Evolutionary conservation across 2,797 vertebrate species (phyloP).

Genomic region (Lindbergichthys nudifrons): DNA sequence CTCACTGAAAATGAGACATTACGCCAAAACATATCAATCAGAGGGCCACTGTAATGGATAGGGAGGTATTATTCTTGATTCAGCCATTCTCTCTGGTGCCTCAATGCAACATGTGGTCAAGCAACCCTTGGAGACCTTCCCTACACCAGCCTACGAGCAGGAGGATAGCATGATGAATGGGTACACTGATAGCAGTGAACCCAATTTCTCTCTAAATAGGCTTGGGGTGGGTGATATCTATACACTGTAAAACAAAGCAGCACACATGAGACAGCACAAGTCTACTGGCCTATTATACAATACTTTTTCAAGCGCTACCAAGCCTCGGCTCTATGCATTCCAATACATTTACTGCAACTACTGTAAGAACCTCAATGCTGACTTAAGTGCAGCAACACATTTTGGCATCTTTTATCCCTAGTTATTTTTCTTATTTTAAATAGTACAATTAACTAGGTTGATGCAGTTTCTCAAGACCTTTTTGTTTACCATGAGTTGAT

Average conservation of each 20-base stretch:
- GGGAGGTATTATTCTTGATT: constrained; percentile 68
- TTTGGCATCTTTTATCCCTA: constrained; percentile 46
- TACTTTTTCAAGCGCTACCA: constrained; percentile 68
- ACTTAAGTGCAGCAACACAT: constrained; percentile 55
- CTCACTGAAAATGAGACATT: constrained; percentile 73
- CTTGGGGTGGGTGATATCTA: constrained; percentile 47
- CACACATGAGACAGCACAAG: constrained; percentile 62
- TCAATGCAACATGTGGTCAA: constrained; percentile 61
- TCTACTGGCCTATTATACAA: constrained; percentile 49
- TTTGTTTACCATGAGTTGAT: constrained; percentile 52
- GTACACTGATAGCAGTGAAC: constrained; percentile 46
- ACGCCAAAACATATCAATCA: constrained; percentile 83
- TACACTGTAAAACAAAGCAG: constrained; percentile 58
- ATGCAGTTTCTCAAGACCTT: constrained; percentile 43
- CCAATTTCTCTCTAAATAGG: constrained; percentile 45
- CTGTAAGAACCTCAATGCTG: constrained; percentile 66
- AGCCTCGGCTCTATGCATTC: constrained; percentile 86
- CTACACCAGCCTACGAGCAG: constrained; percentile 23
- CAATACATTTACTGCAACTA: constrained; percentile 73
- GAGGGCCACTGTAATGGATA: constrained; percentile 73
- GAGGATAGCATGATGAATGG: constrained; percentile 55
- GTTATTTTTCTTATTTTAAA: constrained; percentile 16
- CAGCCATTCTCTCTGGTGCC: constrained; percentile 72
- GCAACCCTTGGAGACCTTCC: constrained; percentile 56
- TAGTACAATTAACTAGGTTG: constrained; percentile 38